A percentile compares a stretch with the other conserved stretches of the same genome.
phyloP scores from a whole-genome alignment of 1,140 invertebrate species.

The Drosophila parvula region DNA sequence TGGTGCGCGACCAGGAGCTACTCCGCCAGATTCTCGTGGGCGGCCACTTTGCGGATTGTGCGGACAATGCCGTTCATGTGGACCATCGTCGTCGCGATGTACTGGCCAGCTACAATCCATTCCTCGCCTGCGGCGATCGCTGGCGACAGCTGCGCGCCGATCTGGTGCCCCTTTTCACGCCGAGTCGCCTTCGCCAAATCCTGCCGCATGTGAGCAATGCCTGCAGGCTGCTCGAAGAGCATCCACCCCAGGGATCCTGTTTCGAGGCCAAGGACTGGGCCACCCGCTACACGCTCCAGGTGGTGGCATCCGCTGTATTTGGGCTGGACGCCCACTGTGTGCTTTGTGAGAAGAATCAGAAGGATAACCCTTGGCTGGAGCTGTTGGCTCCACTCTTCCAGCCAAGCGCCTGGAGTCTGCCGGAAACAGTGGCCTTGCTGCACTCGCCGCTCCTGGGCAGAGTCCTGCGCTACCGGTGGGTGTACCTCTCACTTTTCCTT shows the following conservation, averaged over 20 bases:
- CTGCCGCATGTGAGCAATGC: conserved; percentile 43
- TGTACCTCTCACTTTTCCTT: neutral
- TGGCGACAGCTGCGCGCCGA: conserved; percentile 57
- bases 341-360: neutral
- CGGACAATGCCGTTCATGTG: conserved; percentile 58
- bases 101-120: conserved; percentile 58
- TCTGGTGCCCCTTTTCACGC: conserved; percentile 62
- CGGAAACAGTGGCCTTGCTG: conserved; percentile 61
- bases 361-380: conserved; percentile 33
- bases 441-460: conserved; percentile 47
- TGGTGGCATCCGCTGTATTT: conserved; percentile 60
- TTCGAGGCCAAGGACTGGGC: conserved; percentile 56
- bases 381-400: conserved; percentile 54
- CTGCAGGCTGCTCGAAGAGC: conserved; percentile 25
- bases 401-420: conserved; percentile 48
- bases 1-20: conserved; percentile 52
- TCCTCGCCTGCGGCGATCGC: conserved; percentile 50
- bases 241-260: neutral
- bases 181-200: conserved; percentile 43
- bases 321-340: conserved; percentile 59
- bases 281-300: conserved; percentile 62
- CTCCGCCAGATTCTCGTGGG: conserved; percentile 45
- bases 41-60: conserved; percentile 39
- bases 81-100: conserved; percentile 35
- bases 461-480: conserved; percentile 54